A percentile compares a stretch with the other conserved stretches of the same genome.
phyloP scores from a whole-genome alignment of 2,797 vertebrate genomes.

The Chloroceryle inda region DNA sequence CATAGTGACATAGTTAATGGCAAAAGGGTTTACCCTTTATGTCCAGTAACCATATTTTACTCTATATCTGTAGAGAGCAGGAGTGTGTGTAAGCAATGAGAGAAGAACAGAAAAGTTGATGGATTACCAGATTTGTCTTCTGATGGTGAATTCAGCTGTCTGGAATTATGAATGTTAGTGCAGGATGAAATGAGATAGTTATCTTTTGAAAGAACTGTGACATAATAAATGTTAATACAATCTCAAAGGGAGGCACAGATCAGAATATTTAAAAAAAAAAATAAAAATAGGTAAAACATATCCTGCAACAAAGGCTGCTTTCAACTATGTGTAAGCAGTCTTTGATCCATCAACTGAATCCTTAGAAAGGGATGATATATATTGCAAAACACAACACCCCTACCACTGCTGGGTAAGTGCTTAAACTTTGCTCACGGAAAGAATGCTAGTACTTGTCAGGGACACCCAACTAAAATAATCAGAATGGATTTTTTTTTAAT shows the following conservation, averaged over 20 bases:
- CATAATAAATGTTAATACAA: slow-evolving; percentile 53
- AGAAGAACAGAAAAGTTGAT: neutral
- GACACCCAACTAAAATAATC: neutral
- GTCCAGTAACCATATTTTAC: slow-evolving; percentile 50
- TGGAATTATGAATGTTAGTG: slow-evolving; percentile 8
- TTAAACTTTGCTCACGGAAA: slow-evolving; percentile 9
- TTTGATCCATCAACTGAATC: slow-evolving; percentile 64
- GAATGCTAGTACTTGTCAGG: neutral
- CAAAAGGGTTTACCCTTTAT: slow-evolving; percentile 43
- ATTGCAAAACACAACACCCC: neutral
- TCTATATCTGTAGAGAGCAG: slow-evolving; percentile 29
- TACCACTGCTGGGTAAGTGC: neutral
- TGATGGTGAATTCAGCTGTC: slow-evolving; percentile 55
- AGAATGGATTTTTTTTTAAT: neutral
- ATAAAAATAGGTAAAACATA: slow-evolving; percentile 16
- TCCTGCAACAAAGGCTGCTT: slow-evolving; percentile 45
- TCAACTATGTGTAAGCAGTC: slow-evolving; percentile 53
- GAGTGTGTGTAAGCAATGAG: slow-evolving; percentile 39
- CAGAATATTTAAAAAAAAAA: neutral
- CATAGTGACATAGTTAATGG: slow-evolving; percentile 29
- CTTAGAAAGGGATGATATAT: slow-evolving; percentile 16
- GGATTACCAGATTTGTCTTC: slow-evolving; percentile 42
- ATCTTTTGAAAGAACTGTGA: slow-evolving; percentile 58
- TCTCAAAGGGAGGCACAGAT: slow-evolving; percentile 40
- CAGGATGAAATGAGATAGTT: slow-evolving; percentile 39